Base-by-base conservation (phyloP, 2,113 vertebrate genomes). In the Dasyornis broadbenti region DNA sequence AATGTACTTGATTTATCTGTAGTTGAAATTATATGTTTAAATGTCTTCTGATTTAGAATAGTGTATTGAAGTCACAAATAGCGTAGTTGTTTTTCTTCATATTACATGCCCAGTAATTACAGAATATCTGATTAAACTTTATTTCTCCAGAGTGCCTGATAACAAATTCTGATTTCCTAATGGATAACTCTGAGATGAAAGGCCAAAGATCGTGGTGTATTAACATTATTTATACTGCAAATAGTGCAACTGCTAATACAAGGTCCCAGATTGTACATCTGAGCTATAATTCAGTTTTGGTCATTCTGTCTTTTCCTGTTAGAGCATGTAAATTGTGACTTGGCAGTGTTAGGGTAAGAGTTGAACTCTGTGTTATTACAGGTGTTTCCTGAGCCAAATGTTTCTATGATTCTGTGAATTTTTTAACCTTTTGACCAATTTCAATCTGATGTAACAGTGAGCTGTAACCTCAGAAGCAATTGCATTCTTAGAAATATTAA, bases 151-250 rank as follows among this genome's bases (percentile, higher is more conserved):
- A 69, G 42, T 49, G 21, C 24, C 22, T 76, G 63, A 52, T 69
- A 92, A 79, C 5, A 90, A 90, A 84, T 94, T 95, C n/a, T 89
- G 37, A 56, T 94, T 19, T 92, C 26, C 27, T 96, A 71, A 69
- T 81, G 49, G 37, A 52, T 87, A 56, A 27, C 23, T 87, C 49
- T 76, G 26, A 83, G 35, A 59, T 75, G 63, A 95, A 89, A 91
- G 52, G 39, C 22, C 27, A 82, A 54, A 72, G 76, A 78, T 91
- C 26, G 12, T 7, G 27, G 17, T 65, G 10, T 65, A 27, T 60
- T 82, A 71, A 49, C 40, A 49, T 89, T 83, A 89, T 92, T 94
- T 92, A 76, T 83, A 54, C 35, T 69, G 31, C 28, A 83, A 72
- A 78, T 42, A 52, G 7, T 35, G 18, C 71, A 79, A 23, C 11